Evolutionary conservation across 2,888 invertebrate species (phyloP).

Genomic region (Nomada lathburiana): DNA sequence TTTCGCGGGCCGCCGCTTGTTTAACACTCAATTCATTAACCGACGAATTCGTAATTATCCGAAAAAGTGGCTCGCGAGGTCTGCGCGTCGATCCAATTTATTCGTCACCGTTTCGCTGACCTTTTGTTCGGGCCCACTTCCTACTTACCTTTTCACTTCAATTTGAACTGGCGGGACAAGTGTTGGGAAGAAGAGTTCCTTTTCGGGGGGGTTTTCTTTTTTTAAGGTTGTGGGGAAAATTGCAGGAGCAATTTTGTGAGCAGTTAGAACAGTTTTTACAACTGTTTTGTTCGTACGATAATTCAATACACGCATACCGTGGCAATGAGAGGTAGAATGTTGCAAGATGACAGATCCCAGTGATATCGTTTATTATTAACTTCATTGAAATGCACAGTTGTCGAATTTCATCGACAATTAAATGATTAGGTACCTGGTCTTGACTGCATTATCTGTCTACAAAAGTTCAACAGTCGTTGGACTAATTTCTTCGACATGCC

Average conservation of each 20-base stretch:
- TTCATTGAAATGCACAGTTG: neutral
- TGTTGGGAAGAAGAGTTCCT: neutral
- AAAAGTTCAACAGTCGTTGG: too few species aligned
- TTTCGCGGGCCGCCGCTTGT: constrained; percentile 38
- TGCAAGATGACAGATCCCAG: neutral
- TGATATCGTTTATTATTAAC: neutral
- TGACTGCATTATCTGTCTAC: too few species aligned
- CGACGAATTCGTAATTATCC: constrained; percentile 53
- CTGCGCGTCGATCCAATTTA: constrained; percentile 31
- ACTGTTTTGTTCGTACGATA: neutral
- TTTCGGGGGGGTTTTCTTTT: neutral
- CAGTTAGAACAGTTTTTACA: neutral
- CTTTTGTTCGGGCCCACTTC: neutral
- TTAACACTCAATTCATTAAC: constrained; percentile 55
- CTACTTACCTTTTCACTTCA: neutral
- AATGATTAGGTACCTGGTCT: neutral
- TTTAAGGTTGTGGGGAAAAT: neutral
- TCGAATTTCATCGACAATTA: neutral
- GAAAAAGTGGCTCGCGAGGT: constrained; percentile 13
- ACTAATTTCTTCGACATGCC: too few species aligned
- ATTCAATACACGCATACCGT: too few species aligned
- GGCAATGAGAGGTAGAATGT: neutral
- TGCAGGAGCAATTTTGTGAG: neutral
- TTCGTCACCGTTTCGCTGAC: neutral
- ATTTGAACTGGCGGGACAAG: neutral